Conservation (phyloP, 2,797 vertebrate genomes). For the Todus mexicanus region DNA sequence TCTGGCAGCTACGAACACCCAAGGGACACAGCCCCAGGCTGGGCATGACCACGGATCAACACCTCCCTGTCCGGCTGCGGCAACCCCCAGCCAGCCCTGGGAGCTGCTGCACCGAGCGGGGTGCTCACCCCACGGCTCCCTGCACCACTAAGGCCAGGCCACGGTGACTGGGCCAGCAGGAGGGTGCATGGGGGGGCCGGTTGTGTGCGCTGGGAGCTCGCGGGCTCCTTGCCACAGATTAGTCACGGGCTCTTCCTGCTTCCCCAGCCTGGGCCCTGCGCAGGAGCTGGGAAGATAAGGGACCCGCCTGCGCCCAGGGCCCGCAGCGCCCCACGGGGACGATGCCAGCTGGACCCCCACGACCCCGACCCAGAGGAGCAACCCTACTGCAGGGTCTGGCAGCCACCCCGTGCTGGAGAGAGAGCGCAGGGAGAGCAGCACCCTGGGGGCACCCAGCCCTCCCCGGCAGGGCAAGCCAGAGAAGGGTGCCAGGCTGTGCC, state of each 20-base stretch:
- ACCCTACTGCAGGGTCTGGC: background rate
- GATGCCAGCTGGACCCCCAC: rapidly evolving
- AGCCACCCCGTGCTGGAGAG: rapidly evolving
- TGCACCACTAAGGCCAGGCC: background rate
- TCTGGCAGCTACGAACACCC: background rate
- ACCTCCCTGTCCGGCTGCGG: background rate
- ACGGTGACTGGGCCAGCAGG: rapidly evolving
- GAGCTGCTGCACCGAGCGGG: background rate
- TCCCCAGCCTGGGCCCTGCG: constrained; percentile 29
- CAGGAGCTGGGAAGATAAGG: constrained; percentile 1
- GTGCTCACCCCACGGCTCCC: background rate
- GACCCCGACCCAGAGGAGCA: background rate
- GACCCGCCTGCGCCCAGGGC: rapidly evolving
- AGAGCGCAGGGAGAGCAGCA: background rate
- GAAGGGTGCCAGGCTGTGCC: background rate
- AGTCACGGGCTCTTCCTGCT: constrained; percentile 56
- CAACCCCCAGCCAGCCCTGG: rapidly evolving
- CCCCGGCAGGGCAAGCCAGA: background rate
- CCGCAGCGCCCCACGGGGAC: rapidly evolving
- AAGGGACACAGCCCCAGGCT: background rate
- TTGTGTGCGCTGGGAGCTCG: background rate
- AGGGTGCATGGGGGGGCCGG: background rate
- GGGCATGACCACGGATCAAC: background rate
- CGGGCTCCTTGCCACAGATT: constrained; percentile 13
- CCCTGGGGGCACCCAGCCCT: background rate